These are phyloP conservation scores for Syrmaticus mikado DNA, from an alignment of 2,113 vertebrate species.

Conservation along the genomic window DNA sequence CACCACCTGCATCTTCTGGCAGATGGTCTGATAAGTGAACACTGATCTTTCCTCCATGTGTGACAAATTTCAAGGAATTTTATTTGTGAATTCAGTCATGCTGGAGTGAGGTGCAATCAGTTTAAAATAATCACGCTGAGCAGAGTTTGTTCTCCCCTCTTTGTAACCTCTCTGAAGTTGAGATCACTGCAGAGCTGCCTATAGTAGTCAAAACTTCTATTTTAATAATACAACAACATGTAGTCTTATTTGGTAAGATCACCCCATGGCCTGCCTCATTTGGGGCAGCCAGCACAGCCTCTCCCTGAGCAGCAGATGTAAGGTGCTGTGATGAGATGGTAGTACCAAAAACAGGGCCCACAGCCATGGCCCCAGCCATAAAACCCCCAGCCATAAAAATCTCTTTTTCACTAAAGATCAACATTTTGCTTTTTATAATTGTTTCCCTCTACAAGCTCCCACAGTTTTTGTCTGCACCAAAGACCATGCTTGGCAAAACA, in stretches of 20 bases:
- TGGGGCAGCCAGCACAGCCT: background rate
- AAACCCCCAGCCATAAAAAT: background rate
- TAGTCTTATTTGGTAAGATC: too few relatives aligned
- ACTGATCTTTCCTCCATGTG: background rate
- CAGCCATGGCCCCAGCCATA: background rate
- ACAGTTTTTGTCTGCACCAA: background rate
- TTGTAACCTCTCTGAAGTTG: background rate
- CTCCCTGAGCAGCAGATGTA: background rate
- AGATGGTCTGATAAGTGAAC: background rate
- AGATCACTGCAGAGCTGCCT: background rate
- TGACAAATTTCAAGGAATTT: background rate
- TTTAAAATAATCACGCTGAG: background rate
- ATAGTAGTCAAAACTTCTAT: background rate
- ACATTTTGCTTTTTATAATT: background rate
- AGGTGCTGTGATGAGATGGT: background rate
- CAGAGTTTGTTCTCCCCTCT: background rate
- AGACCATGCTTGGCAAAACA: background rate
- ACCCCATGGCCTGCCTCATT: rapidly evolving
- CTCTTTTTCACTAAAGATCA: background rate
- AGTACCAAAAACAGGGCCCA: background rate
- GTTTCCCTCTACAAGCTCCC: background rate
- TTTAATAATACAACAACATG: background rate
- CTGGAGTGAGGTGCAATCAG: rapidly evolving
- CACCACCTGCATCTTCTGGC: background rate
- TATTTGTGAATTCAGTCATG: background rate